Percentiles rank a stretch among this genome's conserved stretches.
phyloP scores from a whole-genome alignment of 2,113 vertebrate species.

The Onychostoma macrolepis region DNA sequence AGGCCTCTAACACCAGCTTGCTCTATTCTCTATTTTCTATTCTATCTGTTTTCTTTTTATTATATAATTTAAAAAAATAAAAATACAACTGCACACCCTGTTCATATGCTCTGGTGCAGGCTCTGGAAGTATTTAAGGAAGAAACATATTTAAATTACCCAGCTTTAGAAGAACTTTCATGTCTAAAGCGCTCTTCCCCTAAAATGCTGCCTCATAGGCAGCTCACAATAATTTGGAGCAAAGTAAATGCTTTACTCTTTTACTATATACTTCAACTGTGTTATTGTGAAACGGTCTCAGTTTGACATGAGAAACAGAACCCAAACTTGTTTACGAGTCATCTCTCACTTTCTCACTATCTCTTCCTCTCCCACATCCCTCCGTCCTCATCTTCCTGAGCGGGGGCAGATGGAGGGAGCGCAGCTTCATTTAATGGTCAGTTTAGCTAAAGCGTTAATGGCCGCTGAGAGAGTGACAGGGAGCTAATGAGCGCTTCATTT shows the following conservation, averaged over 20 bases:
- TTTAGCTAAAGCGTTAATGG: constrained; percentile 75
- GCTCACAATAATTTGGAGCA: not conserved
- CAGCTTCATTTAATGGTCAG: constrained; percentile 74
- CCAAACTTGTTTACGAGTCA: not conserved
- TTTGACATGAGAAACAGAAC: not conserved
- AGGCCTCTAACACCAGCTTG: no score
- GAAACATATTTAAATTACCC: not conserved
- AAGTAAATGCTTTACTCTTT: not conserved
- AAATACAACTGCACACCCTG: no score
- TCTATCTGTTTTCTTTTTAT: no score
- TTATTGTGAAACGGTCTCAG: not conserved
- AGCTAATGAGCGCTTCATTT: constrained; percentile 69
- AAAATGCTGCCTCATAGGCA: not conserved
- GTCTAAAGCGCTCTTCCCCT: not conserved
- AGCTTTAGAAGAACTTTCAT: not conserved
- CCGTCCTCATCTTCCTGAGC: constrained; percentile 26
- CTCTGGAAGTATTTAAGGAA: not conserved
- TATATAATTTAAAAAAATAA: no score
- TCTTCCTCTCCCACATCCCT: not conserved
- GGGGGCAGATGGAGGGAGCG: constrained; percentile 63
- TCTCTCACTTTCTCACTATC: not conserved
- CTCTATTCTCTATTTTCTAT: no score
- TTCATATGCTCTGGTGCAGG: no score
- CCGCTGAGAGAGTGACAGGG: constrained; percentile 57
- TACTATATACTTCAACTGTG: not conserved